These are phyloP conservation scores for Petrolisthes manimaculis DNA, from an alignment of 2,888 invertebrate species.

Conservation along the genomic window DNA sequence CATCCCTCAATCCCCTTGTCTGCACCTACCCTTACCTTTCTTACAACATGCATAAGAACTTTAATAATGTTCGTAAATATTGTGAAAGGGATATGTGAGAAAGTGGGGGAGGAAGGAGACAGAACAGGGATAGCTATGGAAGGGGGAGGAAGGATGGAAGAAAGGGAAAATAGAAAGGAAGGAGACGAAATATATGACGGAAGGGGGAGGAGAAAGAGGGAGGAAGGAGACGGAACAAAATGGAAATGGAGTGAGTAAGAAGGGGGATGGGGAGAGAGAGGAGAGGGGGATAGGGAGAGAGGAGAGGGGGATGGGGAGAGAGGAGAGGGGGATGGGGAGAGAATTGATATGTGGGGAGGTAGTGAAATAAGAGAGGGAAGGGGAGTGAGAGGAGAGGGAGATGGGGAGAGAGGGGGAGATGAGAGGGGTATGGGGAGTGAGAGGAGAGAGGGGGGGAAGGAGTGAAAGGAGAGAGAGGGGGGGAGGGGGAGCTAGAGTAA, in stretches of 20 bases:
- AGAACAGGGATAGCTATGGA: neutral
- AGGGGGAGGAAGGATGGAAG: neutral
- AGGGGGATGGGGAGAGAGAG: neutral
- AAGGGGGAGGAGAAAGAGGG: neutral
- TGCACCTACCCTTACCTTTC: too few relatives aligned
- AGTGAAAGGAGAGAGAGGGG: neutral
- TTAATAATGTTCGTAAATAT: neutral
- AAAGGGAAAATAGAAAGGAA: neutral
- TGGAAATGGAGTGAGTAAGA: neutral
- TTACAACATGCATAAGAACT: too few relatives aligned
- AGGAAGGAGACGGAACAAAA: neutral
- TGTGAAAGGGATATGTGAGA: neutral
- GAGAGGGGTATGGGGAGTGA: neutral
- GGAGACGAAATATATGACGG: neutral
- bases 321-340: constrained; percentile 18
- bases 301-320: neutral
- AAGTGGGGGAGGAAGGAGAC: neutral
- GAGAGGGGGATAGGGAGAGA: neutral
- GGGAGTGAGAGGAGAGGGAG: neutral
- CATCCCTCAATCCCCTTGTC: too few relatives aligned
- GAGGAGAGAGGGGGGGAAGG: neutral
- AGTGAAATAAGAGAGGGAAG: neutral
- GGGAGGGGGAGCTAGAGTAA: neutral
- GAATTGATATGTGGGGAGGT: neutral
- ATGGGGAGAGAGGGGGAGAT: neutral